Evolutionary conservation across 2,888 invertebrate genomes (phyloP).

Genomic region (Acanthopleura granulata): DNA sequence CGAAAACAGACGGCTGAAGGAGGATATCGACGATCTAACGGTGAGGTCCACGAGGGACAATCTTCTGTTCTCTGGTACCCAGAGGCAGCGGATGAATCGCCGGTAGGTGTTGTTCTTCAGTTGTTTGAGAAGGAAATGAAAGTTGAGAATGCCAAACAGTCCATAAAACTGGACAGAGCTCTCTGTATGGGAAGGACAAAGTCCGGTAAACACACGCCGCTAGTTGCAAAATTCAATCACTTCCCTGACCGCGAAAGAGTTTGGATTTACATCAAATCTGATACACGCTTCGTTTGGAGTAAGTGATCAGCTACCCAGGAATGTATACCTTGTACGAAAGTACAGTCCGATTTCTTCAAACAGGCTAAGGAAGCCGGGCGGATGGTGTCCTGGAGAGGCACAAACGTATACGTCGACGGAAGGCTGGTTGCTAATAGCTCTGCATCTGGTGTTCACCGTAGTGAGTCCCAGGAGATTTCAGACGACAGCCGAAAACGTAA

Average conservation of each 20-base stretch:
- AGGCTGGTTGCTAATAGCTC: not conserved
- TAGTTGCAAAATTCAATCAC: not conserved
- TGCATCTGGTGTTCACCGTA: not conserved
- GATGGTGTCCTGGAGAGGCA: not conserved
- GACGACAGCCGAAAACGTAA: not conserved
- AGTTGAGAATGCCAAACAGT: not conserved
- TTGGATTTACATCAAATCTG: not conserved
- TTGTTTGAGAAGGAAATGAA: not conserved
- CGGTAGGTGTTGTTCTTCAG: not conserved
- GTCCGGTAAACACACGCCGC: not conserved
- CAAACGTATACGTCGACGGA: not conserved
- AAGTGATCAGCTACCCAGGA: not conserved
- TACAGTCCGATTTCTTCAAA: not conserved
- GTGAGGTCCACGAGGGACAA: not conserved
- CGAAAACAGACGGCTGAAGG: not conserved
- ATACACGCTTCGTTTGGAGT: not conserved
- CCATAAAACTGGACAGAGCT: not conserved
- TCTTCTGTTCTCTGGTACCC: not conserved
- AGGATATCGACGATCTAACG: too few relatives aligned
- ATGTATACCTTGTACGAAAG: not conserved
- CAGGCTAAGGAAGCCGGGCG: not conserved
- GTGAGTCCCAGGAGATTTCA: not conserved
- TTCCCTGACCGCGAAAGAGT: not conserved
- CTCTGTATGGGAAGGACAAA: not conserved
- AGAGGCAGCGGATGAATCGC: not conserved